A percentile compares a stretch with the other conserved stretches of the same genome.
Evolutionary conservation across 2,113 vertebrate genomes (phyloP).

Genomic region (Dasyornis broadbenti): DNA sequence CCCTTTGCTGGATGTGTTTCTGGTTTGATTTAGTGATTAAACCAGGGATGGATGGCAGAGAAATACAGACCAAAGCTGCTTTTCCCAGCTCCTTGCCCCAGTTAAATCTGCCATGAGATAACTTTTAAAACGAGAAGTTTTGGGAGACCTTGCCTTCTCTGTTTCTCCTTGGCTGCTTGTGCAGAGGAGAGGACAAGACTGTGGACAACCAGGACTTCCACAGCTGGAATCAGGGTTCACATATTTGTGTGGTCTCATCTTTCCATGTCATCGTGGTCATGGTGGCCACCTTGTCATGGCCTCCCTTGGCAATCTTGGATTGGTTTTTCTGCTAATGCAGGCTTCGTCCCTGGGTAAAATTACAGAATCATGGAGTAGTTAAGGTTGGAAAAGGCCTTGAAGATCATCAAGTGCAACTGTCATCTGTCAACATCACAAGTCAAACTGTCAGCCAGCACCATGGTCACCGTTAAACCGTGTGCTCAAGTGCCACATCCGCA

Average conservation of each 20-base stretch:
- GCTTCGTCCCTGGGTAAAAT: background rate
- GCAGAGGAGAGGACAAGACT: background rate
- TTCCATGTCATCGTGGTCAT: accelerated
- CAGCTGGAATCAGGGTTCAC: accelerated
- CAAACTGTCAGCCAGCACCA: background rate
- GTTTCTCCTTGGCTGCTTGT: background rate
- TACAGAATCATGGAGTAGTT: background rate
- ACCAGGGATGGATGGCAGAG: background rate
- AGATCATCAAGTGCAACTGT: background rate
- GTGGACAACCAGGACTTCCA: background rate
- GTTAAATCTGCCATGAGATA: background rate
- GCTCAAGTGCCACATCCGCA: background rate
- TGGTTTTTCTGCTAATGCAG: background rate
- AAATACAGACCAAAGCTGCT: background rate
- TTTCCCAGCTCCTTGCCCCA: background rate
- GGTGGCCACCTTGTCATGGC: background rate
- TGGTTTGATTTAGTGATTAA: background rate
- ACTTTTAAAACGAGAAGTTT: background rate
- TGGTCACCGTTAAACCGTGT: background rate
- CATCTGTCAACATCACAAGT: too few species aligned
- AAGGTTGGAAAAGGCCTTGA: background rate
- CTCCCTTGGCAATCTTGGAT: background rate
- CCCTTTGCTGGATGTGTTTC: background rate
- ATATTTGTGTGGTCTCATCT: background rate
- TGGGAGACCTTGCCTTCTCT: background rate